A percentile compares a stretch with the other conserved stretches of the same genome.
Conservation (phyloP, 2,113 vertebrate species). For the Zootoca vivipara region DNA sequence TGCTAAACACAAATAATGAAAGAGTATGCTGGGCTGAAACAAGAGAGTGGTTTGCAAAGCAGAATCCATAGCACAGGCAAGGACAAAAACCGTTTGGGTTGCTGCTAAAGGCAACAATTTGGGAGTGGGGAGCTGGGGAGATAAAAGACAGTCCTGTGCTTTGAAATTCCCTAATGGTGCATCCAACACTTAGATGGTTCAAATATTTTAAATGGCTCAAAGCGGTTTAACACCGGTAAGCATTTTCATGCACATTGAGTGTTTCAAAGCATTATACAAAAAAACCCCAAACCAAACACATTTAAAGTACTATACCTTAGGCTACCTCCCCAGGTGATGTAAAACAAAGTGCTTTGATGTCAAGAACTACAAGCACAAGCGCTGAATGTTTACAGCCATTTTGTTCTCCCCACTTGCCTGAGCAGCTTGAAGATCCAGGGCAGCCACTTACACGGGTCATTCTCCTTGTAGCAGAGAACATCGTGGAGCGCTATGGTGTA, state of each 20-base stretch:
- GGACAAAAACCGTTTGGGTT: background rate
- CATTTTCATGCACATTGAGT: background rate
- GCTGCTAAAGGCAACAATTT: background rate
- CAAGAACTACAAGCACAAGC: background rate
- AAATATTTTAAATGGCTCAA: constrained; percentile 7
- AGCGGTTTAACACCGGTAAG: background rate
- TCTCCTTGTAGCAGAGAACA: background rate
- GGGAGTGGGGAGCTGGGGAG: background rate
- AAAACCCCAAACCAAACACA: background rate
- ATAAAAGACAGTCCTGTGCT: background rate
- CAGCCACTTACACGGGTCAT: background rate
- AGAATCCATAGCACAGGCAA: background rate
- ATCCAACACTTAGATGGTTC: background rate
- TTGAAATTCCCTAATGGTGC: background rate
- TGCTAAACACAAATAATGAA: background rate
- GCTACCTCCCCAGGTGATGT: background rate
- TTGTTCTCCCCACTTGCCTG: background rate
- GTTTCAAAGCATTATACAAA: background rate
- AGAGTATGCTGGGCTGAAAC: background rate
- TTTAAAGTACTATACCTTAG: background rate
- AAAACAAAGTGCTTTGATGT: background rate
- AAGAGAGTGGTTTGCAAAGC: background rate
- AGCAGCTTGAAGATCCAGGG: background rate
- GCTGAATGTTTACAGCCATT: background rate
- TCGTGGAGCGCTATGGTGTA: background rate